These are phyloP conservation scores for Bergia puertoricense DNA, from an alignment of 92 coral and sea anemone species.

Conservation along the genomic window DNA sequence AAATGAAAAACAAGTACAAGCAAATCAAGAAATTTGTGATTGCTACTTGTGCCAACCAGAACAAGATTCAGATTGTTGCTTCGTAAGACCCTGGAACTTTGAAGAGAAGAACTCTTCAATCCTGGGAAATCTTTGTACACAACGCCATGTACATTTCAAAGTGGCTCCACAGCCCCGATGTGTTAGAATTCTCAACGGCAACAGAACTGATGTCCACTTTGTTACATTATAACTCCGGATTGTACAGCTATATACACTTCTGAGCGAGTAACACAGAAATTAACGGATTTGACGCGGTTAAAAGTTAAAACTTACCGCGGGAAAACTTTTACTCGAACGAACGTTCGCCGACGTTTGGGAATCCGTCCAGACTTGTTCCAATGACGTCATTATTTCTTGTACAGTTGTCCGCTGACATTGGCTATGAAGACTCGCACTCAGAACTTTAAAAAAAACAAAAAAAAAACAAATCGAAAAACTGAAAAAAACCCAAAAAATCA, in stretches of 20 bases:
- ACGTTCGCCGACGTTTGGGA: constrained; percentile 43
- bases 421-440: constrained; percentile 15
- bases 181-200: not conserved
- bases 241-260: constrained; percentile 8
- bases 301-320: constrained; percentile 31
- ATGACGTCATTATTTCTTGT: constrained; percentile 40
- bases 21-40: constrained; percentile 27
- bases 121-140: not conserved
- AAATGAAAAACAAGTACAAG: constrained; percentile 24
- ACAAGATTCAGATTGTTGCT: not conserved
- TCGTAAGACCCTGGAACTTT: constrained; percentile 3
- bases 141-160: constrained; percentile 15
- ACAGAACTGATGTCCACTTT: not conserved
- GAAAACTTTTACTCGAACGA: constrained; percentile 7
- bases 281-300: not conserved
- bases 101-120: not conserved
- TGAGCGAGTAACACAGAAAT: not conserved
- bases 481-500: not conserved
- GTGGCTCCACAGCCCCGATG: not conserved
- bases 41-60: not conserved
- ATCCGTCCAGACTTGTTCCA: constrained; percentile 41
- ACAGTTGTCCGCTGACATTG: constrained; percentile 63
- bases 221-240: not conserved
- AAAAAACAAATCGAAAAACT: constrained; percentile 14
- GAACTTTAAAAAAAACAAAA: constrained; percentile 31